phyloP scores from a whole-genome alignment of 2,888 invertebrate genomes.

The Eupsilia transversa region DNA sequence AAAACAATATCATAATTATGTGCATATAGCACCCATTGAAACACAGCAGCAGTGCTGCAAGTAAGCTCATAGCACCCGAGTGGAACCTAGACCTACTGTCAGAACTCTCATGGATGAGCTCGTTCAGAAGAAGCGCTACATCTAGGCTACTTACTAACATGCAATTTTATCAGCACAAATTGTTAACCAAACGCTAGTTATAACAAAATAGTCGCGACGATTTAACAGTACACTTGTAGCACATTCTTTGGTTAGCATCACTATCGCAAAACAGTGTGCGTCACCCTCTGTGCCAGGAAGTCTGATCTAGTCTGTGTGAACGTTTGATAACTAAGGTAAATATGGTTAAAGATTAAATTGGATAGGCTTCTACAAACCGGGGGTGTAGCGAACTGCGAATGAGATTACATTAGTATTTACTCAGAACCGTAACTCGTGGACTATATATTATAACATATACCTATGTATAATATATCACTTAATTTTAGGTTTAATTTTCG shows the following conservation, averaged over 20 bases:
- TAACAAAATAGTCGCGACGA: background rate
- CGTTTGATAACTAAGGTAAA: too few species aligned
- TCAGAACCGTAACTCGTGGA: background rate
- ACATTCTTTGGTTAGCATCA: too few species aligned
- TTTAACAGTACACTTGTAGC: too few species aligned
- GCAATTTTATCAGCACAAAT: background rate
- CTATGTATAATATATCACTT: too few species aligned
- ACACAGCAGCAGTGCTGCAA: too few species aligned
- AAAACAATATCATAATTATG: background rate
- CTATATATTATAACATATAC: too few species aligned
- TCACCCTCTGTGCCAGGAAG: background rate
- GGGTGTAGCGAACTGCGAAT: slow-evolving; percentile 8
- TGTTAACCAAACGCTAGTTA: too few species aligned
- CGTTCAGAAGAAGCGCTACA: background rate
- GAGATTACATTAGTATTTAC: slow-evolving; percentile 11
- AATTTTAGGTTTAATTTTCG: too few species aligned
- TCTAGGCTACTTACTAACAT: background rate
- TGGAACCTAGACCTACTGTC: background rate
- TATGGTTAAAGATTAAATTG: slow-evolving; percentile 21
- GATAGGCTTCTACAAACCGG: background rate
- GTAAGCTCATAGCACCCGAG: background rate
- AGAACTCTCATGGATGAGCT: background rate
- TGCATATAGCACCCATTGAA: too few species aligned
- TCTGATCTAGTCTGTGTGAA: background rate
- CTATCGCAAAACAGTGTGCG: too few species aligned